Conservation (phyloP, 2,113 vertebrate species). For the Choloepus hoffmanni region DNA sequence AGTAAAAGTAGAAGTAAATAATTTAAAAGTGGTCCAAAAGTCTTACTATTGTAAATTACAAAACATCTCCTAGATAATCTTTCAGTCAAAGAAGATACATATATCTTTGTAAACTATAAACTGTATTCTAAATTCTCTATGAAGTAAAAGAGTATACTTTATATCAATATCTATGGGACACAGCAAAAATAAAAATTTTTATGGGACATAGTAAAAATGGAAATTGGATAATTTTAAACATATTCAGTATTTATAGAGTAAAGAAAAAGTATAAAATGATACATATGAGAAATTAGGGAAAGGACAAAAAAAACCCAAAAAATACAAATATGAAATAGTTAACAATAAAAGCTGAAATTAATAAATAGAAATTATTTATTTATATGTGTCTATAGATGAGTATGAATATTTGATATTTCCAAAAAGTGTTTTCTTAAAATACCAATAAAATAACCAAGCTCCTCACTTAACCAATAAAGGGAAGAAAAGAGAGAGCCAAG, state of each 20-base stretch:
- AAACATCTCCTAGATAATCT: not conserved
- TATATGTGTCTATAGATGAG: no score
- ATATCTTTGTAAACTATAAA: not conserved
- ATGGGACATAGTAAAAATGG: not conserved
- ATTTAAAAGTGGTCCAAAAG: conserved; percentile 1
- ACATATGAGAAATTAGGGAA: not conserved
- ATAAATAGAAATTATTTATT: not conserved
- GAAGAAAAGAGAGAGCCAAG: not conserved
- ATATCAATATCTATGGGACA: not conserved
- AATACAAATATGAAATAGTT: not conserved
- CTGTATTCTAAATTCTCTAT: not conserved
- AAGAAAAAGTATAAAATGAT: not conserved
- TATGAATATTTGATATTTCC: not conserved
- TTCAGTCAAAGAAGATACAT: not conserved
- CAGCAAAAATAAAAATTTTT: not conserved
- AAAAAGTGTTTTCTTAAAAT: not conserved
- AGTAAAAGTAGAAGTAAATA: conserved; percentile 43
- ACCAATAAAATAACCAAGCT: not conserved
- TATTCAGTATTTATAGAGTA: conserved; percentile 37
- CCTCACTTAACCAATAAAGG: not conserved
- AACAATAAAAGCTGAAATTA: not conserved
- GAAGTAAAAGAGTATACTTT: not conserved
- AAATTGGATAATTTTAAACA: not conserved
- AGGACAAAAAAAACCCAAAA: not conserved
- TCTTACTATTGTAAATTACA: conserved; percentile 12